phyloP scores from a whole-genome alignment of 2,888 invertebrate genomes.

The Sarcophaga rosellei region DNA sequence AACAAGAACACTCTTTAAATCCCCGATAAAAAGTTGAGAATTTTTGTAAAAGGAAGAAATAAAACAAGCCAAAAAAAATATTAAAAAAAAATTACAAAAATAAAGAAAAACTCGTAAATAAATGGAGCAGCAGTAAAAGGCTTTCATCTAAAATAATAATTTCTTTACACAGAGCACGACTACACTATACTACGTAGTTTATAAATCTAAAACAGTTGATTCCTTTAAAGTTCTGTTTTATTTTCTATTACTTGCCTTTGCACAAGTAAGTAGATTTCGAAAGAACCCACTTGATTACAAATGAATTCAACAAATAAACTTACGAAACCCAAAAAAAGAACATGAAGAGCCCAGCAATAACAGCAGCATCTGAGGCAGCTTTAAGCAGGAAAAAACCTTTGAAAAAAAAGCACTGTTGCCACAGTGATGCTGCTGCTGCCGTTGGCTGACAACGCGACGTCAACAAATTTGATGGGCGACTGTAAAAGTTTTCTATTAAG shows the following conservation, averaged over 20 bases:
- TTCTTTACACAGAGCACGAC: background rate
- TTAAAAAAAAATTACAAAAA: conserved; percentile 15
- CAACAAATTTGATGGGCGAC: background rate
- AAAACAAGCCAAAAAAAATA: conserved; percentile 4
- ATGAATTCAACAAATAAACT: conserved; percentile 58
- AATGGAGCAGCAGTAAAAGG: conserved; percentile 47
- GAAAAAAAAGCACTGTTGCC: conserved; percentile 14
- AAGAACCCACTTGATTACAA: conserved; percentile 68
- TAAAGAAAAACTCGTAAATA: conserved; percentile 37
- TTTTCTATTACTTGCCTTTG: too few species aligned
- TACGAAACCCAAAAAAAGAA: background rate
- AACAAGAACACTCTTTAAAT: background rate
- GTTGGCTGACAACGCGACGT: conserved; percentile 1
- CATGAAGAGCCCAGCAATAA: background rate
- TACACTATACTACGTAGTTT: too few species aligned
- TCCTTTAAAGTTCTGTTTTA: background rate
- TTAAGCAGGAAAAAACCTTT: conserved; percentile 21
- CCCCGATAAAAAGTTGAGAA: too few species aligned
- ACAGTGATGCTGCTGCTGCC: conserved; percentile 21
- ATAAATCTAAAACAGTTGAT: background rate
- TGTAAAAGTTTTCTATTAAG: conserved; percentile 38
- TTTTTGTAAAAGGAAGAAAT: background rate
- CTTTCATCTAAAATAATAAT: conserved; percentile 6
- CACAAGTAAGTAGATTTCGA: conserved; percentile 14
- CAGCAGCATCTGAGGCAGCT: conserved; percentile 28